These are phyloP conservation scores for Tipula confusa DNA, from an alignment of 2,888 invertebrate species.

Conservation along the genomic window DNA sequence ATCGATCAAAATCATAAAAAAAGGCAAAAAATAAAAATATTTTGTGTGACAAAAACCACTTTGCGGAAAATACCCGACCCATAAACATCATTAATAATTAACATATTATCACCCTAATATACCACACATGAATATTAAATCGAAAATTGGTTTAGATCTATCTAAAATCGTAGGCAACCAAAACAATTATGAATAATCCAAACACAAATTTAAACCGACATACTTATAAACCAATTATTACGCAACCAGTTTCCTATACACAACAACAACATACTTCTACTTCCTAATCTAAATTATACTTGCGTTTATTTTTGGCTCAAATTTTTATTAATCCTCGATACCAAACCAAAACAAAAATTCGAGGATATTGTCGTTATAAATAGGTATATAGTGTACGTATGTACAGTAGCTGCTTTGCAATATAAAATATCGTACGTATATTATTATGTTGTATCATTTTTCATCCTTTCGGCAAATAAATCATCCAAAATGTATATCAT, in stretches of 20 bases:
- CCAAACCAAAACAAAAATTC: background rate
- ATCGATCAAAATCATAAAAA: background rate
- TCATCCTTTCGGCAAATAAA: constrained; percentile 9
- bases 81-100: background rate
- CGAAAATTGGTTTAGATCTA: no score
- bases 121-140: background rate
- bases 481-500: constrained; percentile 20
- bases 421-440: background rate
- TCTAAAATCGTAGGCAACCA: background rate
- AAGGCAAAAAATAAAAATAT: background rate
- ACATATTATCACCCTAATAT: background rate
- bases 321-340: background rate
- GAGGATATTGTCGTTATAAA: background rate
- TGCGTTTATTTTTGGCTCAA: background rate
- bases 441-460: background rate
- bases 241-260: background rate
- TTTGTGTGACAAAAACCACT: background rate
- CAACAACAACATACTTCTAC: no score
- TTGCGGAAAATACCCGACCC: background rate
- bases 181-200: background rate
- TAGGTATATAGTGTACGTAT: background rate
- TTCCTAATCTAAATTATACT: constrained; percentile 3
- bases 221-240: background rate
- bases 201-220: background rate
- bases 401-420: background rate